These are phyloP conservation scores for Leptodactylus fuscus DNA, from an alignment of 2,113 vertebrate genomes.

Conservation along the genomic window DNA sequence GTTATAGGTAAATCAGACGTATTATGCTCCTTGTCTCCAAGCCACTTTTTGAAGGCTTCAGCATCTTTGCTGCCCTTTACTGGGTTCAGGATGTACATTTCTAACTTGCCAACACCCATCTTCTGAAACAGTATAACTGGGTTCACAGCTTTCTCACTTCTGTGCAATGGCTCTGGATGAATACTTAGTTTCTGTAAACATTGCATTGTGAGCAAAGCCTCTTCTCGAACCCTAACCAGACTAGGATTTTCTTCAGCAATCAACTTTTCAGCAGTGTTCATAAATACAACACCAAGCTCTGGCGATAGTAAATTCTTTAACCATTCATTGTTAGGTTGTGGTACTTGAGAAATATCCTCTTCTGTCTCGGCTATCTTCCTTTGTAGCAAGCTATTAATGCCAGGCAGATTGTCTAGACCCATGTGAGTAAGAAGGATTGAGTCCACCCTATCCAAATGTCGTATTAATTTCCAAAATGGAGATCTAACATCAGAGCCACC, in stretches of 20 bases:
- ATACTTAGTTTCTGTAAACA: slow-evolving; percentile 80
- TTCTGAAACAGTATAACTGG: slow-evolving; percentile 91
- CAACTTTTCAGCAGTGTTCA: slow-evolving; percentile 80
- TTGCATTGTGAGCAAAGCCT: slow-evolving; percentile 76
- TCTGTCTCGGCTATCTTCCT: slow-evolving; percentile 87
- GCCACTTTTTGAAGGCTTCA: slow-evolving; percentile 80
- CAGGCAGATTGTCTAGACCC: slow-evolving; percentile 89
- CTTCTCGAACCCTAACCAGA: slow-evolving; percentile 78
- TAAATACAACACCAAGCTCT: slow-evolving; percentile 88
- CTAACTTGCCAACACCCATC: slow-evolving; percentile 92
- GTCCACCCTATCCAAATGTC: slow-evolving; percentile 94
- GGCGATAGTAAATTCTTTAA: slow-evolving; percentile 87
- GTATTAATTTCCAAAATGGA: slow-evolving; percentile 94
- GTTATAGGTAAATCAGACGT: slow-evolving; percentile 71
- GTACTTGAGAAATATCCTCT: slow-evolving; percentile 71
- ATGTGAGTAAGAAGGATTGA: slow-evolving; percentile 87
- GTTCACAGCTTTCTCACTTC: slow-evolving; percentile 69
- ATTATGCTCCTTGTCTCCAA: slow-evolving; percentile 63
- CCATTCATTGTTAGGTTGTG: slow-evolving; percentile 77
- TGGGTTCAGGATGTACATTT: slow-evolving; percentile 90
- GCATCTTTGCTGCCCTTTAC: slow-evolving; percentile 77
- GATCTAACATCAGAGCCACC: slow-evolving; percentile 89
- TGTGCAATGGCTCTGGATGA: slow-evolving; percentile 74
- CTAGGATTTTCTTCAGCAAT: slow-evolving; percentile 65
- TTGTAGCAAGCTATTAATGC: slow-evolving; percentile 87